A percentile compares a stretch with the other conserved stretches of the same genome.
These are phyloP conservation scores for Zhuqinia jingwanae DNA, from an alignment of 2,888 invertebrate genomes.

Conservation along the genomic window DNA sequence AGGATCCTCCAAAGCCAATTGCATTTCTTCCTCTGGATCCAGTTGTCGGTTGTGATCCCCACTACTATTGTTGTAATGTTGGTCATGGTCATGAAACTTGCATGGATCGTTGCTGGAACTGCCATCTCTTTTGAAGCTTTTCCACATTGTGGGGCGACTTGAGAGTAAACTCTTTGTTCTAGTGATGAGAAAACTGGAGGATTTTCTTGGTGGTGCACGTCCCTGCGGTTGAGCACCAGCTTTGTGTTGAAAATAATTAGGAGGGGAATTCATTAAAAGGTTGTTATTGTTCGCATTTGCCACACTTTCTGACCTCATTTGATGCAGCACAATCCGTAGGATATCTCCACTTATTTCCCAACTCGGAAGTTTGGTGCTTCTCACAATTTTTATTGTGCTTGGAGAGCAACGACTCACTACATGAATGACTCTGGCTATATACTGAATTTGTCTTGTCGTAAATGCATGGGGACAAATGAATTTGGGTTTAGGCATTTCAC, in stretches of 20 bases:
- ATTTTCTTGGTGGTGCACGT: slow-evolving; percentile 45
- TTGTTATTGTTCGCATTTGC: slow-evolving; percentile 5
- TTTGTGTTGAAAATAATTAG: too few relatives aligned
- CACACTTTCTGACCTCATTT: slow-evolving; percentile 76
- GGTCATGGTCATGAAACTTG: slow-evolving; percentile 50
- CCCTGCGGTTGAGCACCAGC: too few relatives aligned
- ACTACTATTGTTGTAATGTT: not conserved
- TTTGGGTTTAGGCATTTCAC: slow-evolving; percentile 71
- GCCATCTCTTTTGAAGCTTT: slow-evolving; percentile 56
- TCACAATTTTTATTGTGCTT: slow-evolving; percentile 62
- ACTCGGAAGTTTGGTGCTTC: slow-evolving; percentile 68
- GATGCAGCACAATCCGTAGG: slow-evolving; percentile 76
- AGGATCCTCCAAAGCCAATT: slow-evolving; percentile 77
- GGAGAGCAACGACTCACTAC: slow-evolving; percentile 72
- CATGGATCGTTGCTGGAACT: slow-evolving; percentile 34
- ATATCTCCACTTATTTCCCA: slow-evolving; percentile 79
- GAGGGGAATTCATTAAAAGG: too few relatives aligned
- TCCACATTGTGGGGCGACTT: slow-evolving; percentile 43
- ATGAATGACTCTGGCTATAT: slow-evolving; percentile 74
- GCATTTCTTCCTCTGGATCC: slow-evolving; percentile 69
- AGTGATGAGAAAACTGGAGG: slow-evolving; percentile 24
- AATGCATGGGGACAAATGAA: slow-evolving; percentile 78
- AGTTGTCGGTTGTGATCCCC: slow-evolving; percentile 18
- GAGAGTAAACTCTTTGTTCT: slow-evolving; percentile 27
- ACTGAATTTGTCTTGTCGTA: slow-evolving; percentile 76